Base-by-base conservation (phyloP, 2,113 vertebrate species). In the Indicator indicator region DNA sequence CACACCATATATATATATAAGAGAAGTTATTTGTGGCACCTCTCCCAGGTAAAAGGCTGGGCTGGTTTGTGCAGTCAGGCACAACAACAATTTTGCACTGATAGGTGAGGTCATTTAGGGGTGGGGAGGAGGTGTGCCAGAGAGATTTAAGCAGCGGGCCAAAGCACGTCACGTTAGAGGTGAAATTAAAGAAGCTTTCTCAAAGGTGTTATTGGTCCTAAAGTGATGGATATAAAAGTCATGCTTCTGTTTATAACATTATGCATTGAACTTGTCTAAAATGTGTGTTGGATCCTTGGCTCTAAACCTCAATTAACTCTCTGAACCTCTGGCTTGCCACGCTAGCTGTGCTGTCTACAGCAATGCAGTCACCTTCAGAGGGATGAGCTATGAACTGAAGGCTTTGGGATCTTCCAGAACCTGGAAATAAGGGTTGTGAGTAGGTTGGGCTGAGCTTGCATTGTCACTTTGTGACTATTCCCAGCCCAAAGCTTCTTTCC, bases 51-150 rank as follows among this genome's bases (percentile, higher is more conserved):
- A 75, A 93, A 84, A 95, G 83, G 32, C 91, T 69, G 83, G 82
- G 38, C 67, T 42, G 83, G 83, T 80, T 94, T 94, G 95, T 94
- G 93, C 95, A 95, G 87, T 93, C 93, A 89, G 90, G 92, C 95
- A 95, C 88, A 95, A 72, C 93, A 90, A 63, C 96, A 93, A 88
- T 97, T 94, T 94, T 26, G 3, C 60, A 20, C 69, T 75, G 83
- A 64, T 73, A 21, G 87, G 94, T 15, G 95, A 88, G 90, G 90
- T 84, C 11, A 1, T 52, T 28, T 23, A 5, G 11, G 46, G 74
- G 46, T 19, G 5, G 11, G 42, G 74, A 40, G 63, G 83, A 90
- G 80, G 73, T 3, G 0, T 4, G 56, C 0, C 0, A 27, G 50
- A 70, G 72, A 91, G 88, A 89, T 95, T 84, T 72, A 73, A 95